Evolutionary conservation across 2,797 vertebrate genomes (phyloP).

Genomic region (Lithobates pipiens): DNA sequence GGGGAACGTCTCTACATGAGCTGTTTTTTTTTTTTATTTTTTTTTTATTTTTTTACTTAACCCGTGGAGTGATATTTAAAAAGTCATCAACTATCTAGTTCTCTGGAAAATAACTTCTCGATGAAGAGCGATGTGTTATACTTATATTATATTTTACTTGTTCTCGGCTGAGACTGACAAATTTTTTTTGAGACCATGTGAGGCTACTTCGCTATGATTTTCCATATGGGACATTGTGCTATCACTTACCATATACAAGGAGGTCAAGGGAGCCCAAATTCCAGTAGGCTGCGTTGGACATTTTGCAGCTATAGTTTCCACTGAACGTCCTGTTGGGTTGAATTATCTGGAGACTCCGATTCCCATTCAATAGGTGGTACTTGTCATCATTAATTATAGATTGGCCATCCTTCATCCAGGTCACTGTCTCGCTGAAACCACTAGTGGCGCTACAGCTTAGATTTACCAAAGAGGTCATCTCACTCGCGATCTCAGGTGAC

Average conservation of each 20-base stretch:
- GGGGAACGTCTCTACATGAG: too few species aligned
- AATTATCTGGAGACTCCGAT: background rate
- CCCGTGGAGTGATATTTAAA: too few species aligned
- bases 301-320: background rate
- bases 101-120: too few species aligned
- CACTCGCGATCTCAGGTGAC: slow-evolving; percentile 45
- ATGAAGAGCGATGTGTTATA: too few species aligned
- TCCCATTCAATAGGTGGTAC: background rate
- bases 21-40: too few species aligned
- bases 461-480: slow-evolving; percentile 66
- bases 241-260: background rate
- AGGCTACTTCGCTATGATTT: too few species aligned
- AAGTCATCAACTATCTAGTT: too few species aligned
- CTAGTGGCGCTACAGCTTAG: slow-evolving; percentile 72
- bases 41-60: too few species aligned
- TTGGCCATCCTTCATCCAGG: slow-evolving; percentile 75
- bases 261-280: background rate
- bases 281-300: background rate
- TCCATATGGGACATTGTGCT: background rate
- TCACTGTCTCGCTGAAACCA: slow-evolving; percentile 58
- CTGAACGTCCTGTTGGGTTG: background rate
- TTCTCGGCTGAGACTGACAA: too few species aligned
- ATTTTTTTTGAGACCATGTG: too few species aligned
- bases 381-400: slow-evolving; percentile 57
- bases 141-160: too few species aligned